Conservation (phyloP, 2,113 vertebrate genomes). For the Trogon melanurus region DNA sequence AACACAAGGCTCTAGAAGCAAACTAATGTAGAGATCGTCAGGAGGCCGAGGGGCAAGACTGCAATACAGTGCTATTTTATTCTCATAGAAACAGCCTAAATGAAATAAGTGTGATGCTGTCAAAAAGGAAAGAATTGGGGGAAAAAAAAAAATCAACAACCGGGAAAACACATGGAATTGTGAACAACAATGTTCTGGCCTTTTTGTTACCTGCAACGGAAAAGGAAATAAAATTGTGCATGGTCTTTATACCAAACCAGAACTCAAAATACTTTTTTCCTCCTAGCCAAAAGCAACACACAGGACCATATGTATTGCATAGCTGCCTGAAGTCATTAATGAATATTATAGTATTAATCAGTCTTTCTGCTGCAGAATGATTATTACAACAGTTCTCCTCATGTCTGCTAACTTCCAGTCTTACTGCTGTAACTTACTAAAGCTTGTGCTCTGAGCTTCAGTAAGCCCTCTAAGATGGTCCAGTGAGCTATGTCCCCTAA, state of each 20-base stretch:
- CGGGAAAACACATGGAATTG: not conserved
- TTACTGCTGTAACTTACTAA: not conserved
- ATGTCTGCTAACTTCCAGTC: not conserved
- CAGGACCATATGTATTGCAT: not conserved
- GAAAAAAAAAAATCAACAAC: not conserved
- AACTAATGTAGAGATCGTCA: not conserved
- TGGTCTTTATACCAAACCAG: not conserved
- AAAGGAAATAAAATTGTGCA: not conserved
- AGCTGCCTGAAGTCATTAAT: not conserved
- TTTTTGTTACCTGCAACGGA: not conserved
- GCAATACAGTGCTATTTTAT: not conserved
- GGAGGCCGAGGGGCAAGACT: not conserved
- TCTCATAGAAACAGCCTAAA: not conserved
- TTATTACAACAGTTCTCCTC: not conserved
- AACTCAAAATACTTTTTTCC: not conserved
- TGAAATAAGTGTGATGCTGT: not conserved
- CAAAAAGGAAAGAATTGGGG: not conserved
- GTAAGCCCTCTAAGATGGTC: not conserved
- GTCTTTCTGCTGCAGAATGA: not conserved
- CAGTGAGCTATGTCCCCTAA: not conserved
- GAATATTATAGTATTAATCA: not conserved
- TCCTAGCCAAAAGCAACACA: not conserved
- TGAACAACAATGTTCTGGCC: not conserved
- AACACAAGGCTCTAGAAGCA: not conserved
- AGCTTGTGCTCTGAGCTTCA: not conserved